Conservation (phyloP, 2,113 vertebrate genomes). For the Daboia siamensis region DNA sequence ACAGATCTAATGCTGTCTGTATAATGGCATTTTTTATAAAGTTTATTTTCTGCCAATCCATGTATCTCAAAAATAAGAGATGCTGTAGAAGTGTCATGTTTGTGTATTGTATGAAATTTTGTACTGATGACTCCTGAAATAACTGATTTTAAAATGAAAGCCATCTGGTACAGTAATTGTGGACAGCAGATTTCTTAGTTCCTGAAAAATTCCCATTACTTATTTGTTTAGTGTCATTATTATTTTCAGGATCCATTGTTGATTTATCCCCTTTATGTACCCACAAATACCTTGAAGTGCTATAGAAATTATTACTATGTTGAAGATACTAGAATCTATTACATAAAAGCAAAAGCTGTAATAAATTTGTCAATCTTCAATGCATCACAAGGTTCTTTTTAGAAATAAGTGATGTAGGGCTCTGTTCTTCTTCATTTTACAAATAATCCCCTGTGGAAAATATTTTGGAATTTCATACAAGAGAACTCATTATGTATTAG, state of each 20-base stretch:
- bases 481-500: neutral
- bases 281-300: neutral
- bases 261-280: no score
- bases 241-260: neutral
- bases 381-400: neutral
- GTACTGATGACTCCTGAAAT: neutral
- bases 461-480: neutral
- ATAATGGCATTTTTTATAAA: neutral
- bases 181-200: neutral
- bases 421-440: neutral
- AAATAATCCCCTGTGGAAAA: neutral
- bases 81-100: neutral
- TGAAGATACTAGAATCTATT: neutral
- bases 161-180: slow-evolving; percentile 19
- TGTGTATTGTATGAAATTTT: neutral
- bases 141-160: neutral
- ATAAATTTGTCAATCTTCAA: neutral
- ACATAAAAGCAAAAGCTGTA: neutral
- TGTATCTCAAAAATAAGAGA: neutral
- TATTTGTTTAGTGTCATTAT: neutral
- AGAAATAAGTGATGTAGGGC: neutral
- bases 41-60: neutral
- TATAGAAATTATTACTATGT: neutral
- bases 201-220: neutral
- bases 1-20: neutral